These are phyloP conservation scores for Athene noctua DNA, from an alignment of 2,113 vertebrate species.

Conservation along the genomic window DNA sequence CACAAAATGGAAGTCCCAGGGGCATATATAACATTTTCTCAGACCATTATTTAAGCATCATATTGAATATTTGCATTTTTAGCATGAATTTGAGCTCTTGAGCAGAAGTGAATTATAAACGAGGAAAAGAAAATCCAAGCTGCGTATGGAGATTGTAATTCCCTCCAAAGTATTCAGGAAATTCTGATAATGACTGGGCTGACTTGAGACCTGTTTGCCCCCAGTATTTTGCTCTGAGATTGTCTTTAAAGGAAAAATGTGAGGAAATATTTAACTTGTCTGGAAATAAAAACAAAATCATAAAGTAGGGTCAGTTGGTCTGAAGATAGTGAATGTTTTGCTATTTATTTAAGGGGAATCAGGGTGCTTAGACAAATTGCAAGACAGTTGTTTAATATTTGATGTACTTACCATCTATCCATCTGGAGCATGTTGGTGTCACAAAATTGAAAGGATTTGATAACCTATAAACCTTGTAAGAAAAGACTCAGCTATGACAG, in stretches of 20 bases:
- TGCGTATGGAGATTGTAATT: accelerated
- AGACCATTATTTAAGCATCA: neutral
- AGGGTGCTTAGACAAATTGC: neutral
- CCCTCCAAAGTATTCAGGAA: neutral
- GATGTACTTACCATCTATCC: neutral
- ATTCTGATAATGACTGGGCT: neutral
- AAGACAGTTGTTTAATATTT: neutral
- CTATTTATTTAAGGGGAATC: neutral
- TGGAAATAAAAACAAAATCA: neutral
- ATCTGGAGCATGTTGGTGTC: neutral
- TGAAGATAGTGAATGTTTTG: neutral
- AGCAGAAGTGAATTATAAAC: neutral
- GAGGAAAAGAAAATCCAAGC: neutral
- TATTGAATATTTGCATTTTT: neutral
- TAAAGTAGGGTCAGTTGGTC: neutral
- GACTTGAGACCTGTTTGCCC: neutral
- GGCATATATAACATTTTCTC: neutral
- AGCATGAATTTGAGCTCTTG: neutral
- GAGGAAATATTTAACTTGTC: neutral
- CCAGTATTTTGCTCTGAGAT: neutral
- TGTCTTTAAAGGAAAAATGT: neutral
- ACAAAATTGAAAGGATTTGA: neutral
- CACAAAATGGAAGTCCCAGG: neutral
- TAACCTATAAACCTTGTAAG: neutral
- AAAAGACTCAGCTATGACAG: neutral